Conservation (phyloP, 2,113 vertebrate species). For the Perccottus glenii region DNA sequence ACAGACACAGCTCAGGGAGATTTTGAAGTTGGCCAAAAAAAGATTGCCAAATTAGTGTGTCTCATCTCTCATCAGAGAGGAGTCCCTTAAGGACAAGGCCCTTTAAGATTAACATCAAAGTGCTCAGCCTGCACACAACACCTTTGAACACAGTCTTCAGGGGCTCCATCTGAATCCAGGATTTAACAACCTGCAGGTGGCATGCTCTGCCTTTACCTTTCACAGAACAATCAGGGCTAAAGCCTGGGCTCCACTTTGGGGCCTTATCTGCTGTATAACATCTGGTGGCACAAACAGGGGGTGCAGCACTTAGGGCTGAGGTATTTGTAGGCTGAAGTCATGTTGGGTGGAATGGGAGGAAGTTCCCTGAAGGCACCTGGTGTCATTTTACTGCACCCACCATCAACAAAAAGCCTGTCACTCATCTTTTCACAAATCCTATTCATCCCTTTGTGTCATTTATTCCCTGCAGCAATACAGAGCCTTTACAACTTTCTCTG, state of each 20-base stretch:
- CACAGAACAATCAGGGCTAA: not conserved
- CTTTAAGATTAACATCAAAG: too few species aligned
- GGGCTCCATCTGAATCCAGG: too few species aligned
- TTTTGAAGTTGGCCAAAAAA: too few species aligned
- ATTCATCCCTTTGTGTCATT: slow-evolving; percentile 25
- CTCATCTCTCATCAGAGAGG: too few species aligned
- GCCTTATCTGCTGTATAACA: slow-evolving; percentile 12
- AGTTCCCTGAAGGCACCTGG: slow-evolving; percentile 57
- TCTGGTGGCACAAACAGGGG: not conserved
- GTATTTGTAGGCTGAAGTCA: slow-evolving; percentile 30
- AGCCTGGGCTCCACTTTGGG: not conserved
- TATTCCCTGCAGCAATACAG: not conserved
- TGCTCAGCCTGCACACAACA: too few species aligned
- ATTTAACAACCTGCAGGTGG: not conserved
- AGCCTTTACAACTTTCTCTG: too few species aligned
- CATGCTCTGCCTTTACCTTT: not conserved
- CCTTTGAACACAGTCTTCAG: too few species aligned
- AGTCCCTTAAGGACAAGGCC: too few species aligned
- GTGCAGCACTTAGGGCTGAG: slow-evolving; percentile 24
- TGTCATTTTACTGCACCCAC: slow-evolving; percentile 57
- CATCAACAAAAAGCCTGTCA: slow-evolving; percentile 65
- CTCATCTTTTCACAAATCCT: slow-evolving; percentile 52
- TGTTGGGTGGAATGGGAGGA: slow-evolving; percentile 62
- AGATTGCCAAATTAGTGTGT: too few species aligned
- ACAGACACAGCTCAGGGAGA: not conserved